Base-by-base conservation (phyloP, 1,140 invertebrate genomes). In the Sminthurides bifidus region DNA sequence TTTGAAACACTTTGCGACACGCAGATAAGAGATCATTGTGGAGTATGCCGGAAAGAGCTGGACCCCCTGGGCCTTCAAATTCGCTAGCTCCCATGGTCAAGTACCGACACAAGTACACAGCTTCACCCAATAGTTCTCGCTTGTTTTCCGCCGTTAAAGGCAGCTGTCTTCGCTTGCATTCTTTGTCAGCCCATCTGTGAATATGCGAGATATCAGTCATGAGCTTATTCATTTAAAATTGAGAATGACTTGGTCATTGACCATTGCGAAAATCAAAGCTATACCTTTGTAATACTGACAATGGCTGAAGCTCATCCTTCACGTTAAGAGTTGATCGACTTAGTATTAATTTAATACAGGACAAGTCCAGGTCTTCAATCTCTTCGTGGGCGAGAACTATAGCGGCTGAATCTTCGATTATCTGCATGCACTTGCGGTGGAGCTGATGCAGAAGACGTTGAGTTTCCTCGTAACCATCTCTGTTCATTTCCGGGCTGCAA, bases 41-140 rank as follows among this genome's bases (percentile, higher is more conserved):
- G 3, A 76, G 66, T 5, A 75, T 51, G 1, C 68, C 68, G 21
- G 71, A 72, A 24, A 58, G 60, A 49, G 68, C 67, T 8, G 74
- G 73, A 3, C 73, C 78, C 0, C 68, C 63, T 4, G n/a, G 8
- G 24, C 35, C 30, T 75, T 67, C 58, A 83, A 80, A 59, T 82
- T 77, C 56, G 19, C 76, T 74, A 8, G 76, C 73, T 10, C 70
- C 74, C 74, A 84, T 80, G 3, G 79, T 63, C 41, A 82, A 68
- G 61, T 82, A 85, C 1, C 81, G 72, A 10, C 82, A 78, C 40
- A 75, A 77, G 62, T 78, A 84, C 2, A 83, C 66, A 21, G 78
- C 74, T 14, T 82, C 80, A 0, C 70, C 67, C 0, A 85, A 68
- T 3, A 81, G 75, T n/a, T 71, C 66, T 6, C 82, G 72, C 44